Percentiles rank a stretch among this genome's conserved stretches.
Evolutionary conservation across 2,113 vertebrate genomes (phyloP).

Genomic region (Panthera uncia): DNA sequence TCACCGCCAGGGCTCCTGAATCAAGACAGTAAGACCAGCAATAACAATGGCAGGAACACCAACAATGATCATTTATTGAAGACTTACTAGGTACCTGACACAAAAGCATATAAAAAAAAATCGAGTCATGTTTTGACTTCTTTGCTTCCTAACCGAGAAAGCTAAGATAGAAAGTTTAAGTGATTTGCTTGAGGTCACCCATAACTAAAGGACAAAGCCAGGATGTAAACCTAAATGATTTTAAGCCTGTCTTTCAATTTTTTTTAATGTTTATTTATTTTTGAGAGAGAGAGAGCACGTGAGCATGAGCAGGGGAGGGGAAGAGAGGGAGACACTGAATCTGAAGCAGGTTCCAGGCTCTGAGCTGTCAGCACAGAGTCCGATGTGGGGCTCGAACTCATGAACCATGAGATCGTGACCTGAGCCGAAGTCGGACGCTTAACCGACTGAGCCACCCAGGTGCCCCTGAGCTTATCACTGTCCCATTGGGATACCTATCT

Average conservation of each 20-base stretch:
- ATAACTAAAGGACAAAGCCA: neutral
- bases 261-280: too few species aligned
- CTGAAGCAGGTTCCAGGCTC: too few species aligned
- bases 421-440: too few species aligned
- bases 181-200: neutral
- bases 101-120: neutral
- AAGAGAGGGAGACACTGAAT: too few species aligned
- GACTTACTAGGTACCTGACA: neutral
- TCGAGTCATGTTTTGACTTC: neutral
- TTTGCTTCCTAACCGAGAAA: neutral
- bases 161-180: neutral
- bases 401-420: too few species aligned
- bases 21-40: neutral
- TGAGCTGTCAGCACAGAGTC: too few species aligned
- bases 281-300: too few species aligned
- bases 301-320: too few species aligned
- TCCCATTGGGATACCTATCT: neutral
- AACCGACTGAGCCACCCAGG: too few species aligned
- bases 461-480: neutral
- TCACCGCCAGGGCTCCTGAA: neutral
- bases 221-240: neutral
- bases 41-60: neutral
- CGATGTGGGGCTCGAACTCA: too few species aligned
- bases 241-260: neutral
- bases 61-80: neutral